Evolutionary conservation across 2,797 vertebrate genomes (phyloP).

Genomic region (Cuculus canorus): DNA sequence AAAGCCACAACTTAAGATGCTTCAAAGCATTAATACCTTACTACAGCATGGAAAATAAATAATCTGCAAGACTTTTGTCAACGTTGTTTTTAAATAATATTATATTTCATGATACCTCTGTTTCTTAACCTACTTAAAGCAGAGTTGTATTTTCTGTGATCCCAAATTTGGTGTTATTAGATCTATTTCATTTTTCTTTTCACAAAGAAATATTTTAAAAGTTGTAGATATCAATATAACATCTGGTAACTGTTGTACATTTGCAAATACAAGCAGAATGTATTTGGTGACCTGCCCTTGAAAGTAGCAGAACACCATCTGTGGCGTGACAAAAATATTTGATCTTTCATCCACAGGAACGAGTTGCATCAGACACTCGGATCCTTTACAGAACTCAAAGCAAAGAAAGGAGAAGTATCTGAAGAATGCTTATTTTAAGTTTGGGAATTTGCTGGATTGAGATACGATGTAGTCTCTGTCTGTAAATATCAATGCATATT

Average conservation of each 20-base stretch:
- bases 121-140: not conserved
- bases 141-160: not conserved
- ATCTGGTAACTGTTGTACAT: not conserved
- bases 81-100: not conserved
- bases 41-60: not conserved
- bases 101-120: not conserved
- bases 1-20: not conserved
- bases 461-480: not conserved
- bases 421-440: not conserved
- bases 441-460: not conserved
- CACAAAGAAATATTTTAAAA: not conserved
- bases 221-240: not conserved
- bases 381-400: not conserved
- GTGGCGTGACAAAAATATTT: not conserved
- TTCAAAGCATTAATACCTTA: not conserved
- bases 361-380: not conserved
- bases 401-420: not conserved
- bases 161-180: not conserved
- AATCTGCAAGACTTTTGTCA: not conserved
- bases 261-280: not conserved
- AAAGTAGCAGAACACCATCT: not conserved
- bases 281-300: not conserved
- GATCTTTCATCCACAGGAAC: not conserved
- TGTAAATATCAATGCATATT: not conserved
- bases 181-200: not conserved